Evolutionary conservation across 2,888 invertebrate species (phyloP), one percentile per base, ranked within the genome.

Genomic region (Alentia gelatinosa): DNA sequence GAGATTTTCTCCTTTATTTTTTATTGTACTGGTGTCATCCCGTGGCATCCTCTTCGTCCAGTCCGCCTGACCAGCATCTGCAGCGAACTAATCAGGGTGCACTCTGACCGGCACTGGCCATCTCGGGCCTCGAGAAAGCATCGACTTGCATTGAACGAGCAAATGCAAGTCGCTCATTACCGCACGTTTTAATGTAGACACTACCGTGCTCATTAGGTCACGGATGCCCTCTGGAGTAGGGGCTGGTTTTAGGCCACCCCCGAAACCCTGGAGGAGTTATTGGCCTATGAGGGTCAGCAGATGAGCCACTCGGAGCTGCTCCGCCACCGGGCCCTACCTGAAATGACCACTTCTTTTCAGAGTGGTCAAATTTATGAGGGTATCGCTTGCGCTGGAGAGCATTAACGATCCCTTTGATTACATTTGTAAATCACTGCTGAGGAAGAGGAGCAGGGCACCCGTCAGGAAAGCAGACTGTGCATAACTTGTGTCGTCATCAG

Each of bases 261-360:
- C 56, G 1, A 3, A 19, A 3, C 56, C 56, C 56, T 68, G 68
- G n/a, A 30, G 33, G 68, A 26, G 30, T 26, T 26, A 68, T 68
- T 68, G 68, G 33, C 68, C 68, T 19, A 30, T 30, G 26, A 68
- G 68, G 68, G 68, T 3, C 68, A 68, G 30, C n/a, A 63, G n/a
- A 4, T 68, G 26, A 26, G 68, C 12, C 26, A 19, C 30, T 30
- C 26, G n/a, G 26, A 26, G 68, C 12, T 15, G 23, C 30, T 30
- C 26, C 30, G 30, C 30, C 68, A 12, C 68, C n/a, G 68, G 68
- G 12, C 68, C 26, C 68, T 12, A 30, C 68, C 30, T 68, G 26
- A 68, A 68, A 68, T 68, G 68, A 68, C 68, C 68, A 68, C 68
- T 68, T 68, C 68, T 68, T 30, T 63, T 12, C 15, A 63, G 63